phyloP scores from a whole-genome alignment of 1,140 invertebrate species.

The Zaprionus camerounensis region DNA sequence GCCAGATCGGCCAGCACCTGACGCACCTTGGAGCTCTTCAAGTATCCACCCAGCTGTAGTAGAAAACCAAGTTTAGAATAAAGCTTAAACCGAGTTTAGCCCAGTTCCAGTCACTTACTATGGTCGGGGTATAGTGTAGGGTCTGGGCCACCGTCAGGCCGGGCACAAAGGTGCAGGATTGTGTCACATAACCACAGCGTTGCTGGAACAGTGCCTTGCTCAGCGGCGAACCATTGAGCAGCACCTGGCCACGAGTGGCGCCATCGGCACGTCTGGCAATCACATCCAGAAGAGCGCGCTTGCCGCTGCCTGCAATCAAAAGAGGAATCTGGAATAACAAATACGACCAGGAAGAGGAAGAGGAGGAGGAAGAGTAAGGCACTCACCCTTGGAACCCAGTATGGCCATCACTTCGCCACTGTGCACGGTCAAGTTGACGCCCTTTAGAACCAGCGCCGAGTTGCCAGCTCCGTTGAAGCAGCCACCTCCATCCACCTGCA shows the following conservation, averaged over 20 bases:
- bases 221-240: constrained; percentile 92
- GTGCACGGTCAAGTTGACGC: constrained; percentile 94
- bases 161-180: constrained; percentile 92
- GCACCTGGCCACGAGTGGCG: constrained; percentile 92
- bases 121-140: constrained; percentile 91
- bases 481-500: constrained; percentile 91
- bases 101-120: constrained; percentile 84
- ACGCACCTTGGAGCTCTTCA: constrained; percentile 90
- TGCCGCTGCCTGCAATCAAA: constrained; percentile 90
- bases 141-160: constrained; percentile 94
- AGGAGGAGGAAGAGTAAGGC: background rate
- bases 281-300: constrained; percentile 94
- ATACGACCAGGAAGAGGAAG: too few relatives aligned
- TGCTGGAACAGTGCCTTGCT: constrained; percentile 92
- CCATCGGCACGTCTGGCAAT: constrained; percentile 91
- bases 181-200: constrained; percentile 93
- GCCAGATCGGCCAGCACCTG: constrained; percentile 96
- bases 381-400: constrained; percentile 93
- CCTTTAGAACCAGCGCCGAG: constrained; percentile 94
- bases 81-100: background rate
- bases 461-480: constrained; percentile 92
- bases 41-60: constrained; percentile 88
- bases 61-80: background rate
- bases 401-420: constrained; percentile 96
- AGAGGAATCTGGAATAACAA: too few relatives aligned